A percentile compares a stretch with the other conserved stretches of the same genome.
Conservation (phyloP, 2,888 invertebrate species). For the Tyria jacobaeae region DNA sequence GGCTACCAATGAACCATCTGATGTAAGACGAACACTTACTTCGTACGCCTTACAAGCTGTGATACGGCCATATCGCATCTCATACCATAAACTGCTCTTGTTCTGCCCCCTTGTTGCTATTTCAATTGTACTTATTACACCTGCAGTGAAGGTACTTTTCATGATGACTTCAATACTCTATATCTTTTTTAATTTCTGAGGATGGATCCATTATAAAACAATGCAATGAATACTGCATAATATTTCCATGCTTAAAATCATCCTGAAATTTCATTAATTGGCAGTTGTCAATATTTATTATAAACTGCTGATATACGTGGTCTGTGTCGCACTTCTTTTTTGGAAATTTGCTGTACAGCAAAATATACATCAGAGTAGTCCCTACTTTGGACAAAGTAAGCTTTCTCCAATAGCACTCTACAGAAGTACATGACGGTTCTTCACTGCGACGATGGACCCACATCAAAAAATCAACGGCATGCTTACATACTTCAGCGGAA, state of each 20-base stretch:
- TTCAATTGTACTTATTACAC: not conserved
- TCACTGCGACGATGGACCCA: too few species aligned
- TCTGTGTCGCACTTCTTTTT: not conserved
- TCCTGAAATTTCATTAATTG: conserved; percentile 1
- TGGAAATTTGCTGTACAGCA: not conserved
- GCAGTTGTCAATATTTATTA: conserved; percentile 1
- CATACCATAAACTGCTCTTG: not conserved
- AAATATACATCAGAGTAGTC: too few species aligned
- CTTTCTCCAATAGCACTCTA: too few species aligned
- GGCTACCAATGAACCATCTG: not conserved
- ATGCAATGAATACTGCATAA: too few species aligned
- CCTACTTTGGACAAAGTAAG: too few species aligned
- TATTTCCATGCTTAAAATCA: not conserved
- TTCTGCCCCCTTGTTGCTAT: not conserved
- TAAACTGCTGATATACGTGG: not conserved
- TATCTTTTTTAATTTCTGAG: not conserved
- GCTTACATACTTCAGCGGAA: too few species aligned
- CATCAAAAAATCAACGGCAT: too few species aligned
- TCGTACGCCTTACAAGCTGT: not conserved
- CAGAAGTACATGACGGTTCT: too few species aligned
- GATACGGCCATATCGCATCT: not conserved
- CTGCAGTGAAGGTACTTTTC: not conserved
- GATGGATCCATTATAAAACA: not conserved
- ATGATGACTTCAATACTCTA: too few species aligned
- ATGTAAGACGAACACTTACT: not conserved